Percentiles rank a stretch among this genome's conserved stretches.
Conservation (phyloP, 2,888 invertebrate genomes). For the Xestia ashworthii region DNA sequence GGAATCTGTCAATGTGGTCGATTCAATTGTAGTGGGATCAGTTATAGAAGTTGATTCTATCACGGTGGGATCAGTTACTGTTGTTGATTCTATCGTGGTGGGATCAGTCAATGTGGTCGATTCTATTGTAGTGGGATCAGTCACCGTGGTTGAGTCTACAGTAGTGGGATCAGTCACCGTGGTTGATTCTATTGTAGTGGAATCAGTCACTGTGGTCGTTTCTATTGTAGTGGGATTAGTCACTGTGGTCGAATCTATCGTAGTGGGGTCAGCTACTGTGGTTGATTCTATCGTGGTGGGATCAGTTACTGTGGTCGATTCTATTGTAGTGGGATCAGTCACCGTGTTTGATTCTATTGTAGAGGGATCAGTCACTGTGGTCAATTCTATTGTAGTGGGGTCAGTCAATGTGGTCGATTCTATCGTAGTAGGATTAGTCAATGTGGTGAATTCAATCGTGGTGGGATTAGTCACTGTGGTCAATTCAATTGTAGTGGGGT, state of each 20-base stretch:
- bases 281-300: not conserved
- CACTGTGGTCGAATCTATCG: not conserved
- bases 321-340: not conserved
- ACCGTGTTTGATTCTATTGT: not conserved
- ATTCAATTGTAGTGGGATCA: not conserved
- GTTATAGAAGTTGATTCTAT: conserved; percentile 12
- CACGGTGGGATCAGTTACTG: not conserved
- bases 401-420: not conserved
- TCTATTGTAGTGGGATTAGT: conserved; percentile 1
- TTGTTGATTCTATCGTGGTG: not conserved
- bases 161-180: not conserved
- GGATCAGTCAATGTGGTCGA: not conserved
- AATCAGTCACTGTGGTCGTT: not conserved
- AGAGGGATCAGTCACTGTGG: not conserved
- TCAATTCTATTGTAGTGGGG: not conserved
- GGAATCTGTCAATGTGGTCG: not conserved
- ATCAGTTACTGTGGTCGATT: not conserved
- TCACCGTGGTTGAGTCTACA: not conserved
- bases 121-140: conserved; percentile 5
- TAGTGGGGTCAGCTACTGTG: not conserved
- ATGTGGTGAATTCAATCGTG: conserved; percentile 6
- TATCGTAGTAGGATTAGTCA: not conserved
- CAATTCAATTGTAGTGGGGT: conserved; percentile 1
- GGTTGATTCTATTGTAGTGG: not conserved
- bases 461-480: not conserved